Evolutionary conservation across 64 coral and sea anemone genomes (phyloP).

Genomic region (Catalaphyllia jardinei): DNA sequence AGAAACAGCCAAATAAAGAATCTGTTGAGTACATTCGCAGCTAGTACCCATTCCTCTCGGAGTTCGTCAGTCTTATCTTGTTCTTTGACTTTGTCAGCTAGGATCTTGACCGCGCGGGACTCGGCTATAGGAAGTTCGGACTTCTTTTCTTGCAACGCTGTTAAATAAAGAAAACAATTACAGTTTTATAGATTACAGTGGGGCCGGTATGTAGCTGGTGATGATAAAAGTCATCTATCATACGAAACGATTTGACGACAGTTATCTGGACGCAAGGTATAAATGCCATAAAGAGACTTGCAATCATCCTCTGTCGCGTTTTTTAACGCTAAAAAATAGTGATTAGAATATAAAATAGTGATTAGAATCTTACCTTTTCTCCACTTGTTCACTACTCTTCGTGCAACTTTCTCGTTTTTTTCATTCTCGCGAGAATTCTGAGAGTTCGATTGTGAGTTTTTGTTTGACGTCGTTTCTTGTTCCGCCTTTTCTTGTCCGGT

Average conservation of each 20-base stretch:
- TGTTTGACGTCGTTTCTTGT: background rate
- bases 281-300: too few species aligned
- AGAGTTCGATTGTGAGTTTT: background rate
- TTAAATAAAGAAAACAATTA: background rate
- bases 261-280: too few species aligned
- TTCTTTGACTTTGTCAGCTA: constrained; percentile 69
- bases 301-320: too few species aligned
- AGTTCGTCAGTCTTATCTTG: constrained; percentile 66
- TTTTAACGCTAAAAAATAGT: too few species aligned
- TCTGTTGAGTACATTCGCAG: constrained; percentile 87
- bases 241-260: too few species aligned
- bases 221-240: too few species aligned
- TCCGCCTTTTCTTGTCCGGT: constrained; percentile 29
- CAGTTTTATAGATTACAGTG: too few species aligned
- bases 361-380: constrained; percentile 50
- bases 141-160: constrained; percentile 46
- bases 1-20: constrained; percentile 88
- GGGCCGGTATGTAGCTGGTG: too few species aligned
- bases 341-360: background rate
- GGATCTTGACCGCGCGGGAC: constrained; percentile 66
- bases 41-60: constrained; percentile 75
- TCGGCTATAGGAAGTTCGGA: constrained; percentile 41
- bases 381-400: constrained; percentile 37
- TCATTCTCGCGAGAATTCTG: constrained; percentile 8
- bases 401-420: background rate